Evolutionary conservation across 2,113 vertebrate species (phyloP), one percentile per base, ranked within the genome.

Genomic region (Clinocottus analis): DNA sequence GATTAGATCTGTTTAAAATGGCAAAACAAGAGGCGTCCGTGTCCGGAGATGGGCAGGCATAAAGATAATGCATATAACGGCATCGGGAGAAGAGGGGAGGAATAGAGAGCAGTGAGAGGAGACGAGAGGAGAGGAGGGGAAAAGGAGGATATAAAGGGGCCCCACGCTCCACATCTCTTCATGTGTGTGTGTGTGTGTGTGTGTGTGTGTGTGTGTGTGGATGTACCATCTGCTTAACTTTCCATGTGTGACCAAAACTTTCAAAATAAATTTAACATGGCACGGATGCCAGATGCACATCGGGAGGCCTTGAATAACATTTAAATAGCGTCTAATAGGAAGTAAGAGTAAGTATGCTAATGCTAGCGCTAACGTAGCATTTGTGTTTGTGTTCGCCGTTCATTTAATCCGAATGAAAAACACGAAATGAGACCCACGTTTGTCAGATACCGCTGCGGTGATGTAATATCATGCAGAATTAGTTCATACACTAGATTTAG

Each of bases 1-100:
- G 97, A 98, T 97, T 96, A 96, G 94, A 98, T 98, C 96, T 94
- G 88, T 95, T 95, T 94, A 94, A 95, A 96, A 95, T 93, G 92
- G 93, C 92, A 90, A 95, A 95, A 95, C 93, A 95, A 94, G 93
- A 93, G 89, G 87, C 87, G 87, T 94, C 89, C 77, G 87, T 94
- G 92, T 95, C 93, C 91, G 76, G 92, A 94, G 93, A 95, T 89
- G 92, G 92, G 88, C 92, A 91, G 84, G 89, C 89, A 93, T 93
- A 92, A 93, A 95, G 94, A 95, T 94, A 94, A 94, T 92, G 90
- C 90, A 94, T 93, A 92, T 88, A 92, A 92, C 71, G 53, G 74
- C 89, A 81, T 77, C 72, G 33, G 85, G 76, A 81, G 86, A 84
- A 85, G 86, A 74, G 73, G 66, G 74, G 80, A 75, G 70, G 83